Percentiles rank a stretch among this genome's conserved stretches.
These are phyloP conservation scores for Sabatieria punctata DNA, from an alignment of 2,888 invertebrate genomes.

Conservation along the genomic window DNA sequence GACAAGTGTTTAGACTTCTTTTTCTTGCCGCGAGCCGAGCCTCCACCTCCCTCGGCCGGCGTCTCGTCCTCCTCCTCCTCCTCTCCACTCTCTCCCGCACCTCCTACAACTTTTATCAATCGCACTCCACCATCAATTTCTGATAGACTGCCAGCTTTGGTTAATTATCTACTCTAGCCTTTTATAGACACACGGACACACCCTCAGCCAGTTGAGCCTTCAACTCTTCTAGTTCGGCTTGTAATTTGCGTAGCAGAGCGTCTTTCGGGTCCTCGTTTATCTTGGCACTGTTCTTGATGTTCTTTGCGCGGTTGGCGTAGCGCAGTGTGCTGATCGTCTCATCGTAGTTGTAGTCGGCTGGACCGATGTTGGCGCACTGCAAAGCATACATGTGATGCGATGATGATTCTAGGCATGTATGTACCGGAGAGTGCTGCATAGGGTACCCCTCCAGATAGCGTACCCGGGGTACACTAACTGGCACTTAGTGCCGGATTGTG, in stretches of 20 bases:
- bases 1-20: slow-evolving; percentile 20
- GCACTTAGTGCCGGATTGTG: no score
- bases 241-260: slow-evolving; percentile 80
- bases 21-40: slow-evolving; percentile 20
- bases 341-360: slow-evolving; percentile 84
- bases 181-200: no score
- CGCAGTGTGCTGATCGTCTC: slow-evolving; percentile 89
- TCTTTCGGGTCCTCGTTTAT: slow-evolving; percentile 96
- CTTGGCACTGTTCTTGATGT: slow-evolving; percentile 82
- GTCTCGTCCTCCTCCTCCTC: slow-evolving; percentile 28
- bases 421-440: no score
- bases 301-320: slow-evolving; percentile 92
- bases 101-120: slow-evolving; percentile 3
- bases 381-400: slow-evolving; percentile 9
- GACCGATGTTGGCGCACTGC: slow-evolving; percentile 89
- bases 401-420: no score
- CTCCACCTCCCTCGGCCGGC: slow-evolving; percentile 19
- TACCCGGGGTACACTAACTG: no score
- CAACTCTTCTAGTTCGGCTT: slow-evolving; percentile 82
- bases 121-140: no score
- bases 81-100: slow-evolving; percentile 12
- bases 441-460: no score
- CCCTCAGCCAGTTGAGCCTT: slow-evolving; percentile 68
- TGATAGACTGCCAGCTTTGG: no score
- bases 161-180: no score